Base-by-base conservation (phyloP, 1,140 invertebrate species). In the Anadara kagoshimensis region DNA sequence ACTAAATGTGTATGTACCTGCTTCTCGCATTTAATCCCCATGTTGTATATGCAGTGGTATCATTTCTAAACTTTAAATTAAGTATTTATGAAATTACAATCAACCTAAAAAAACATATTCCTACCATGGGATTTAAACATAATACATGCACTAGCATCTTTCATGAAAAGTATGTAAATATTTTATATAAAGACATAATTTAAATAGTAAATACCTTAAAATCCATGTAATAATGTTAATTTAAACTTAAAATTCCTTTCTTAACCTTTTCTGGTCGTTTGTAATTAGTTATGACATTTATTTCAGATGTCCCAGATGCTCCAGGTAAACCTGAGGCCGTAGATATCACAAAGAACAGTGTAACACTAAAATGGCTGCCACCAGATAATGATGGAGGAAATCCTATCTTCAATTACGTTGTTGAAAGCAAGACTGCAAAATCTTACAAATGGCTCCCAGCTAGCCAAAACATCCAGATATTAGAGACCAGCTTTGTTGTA, bases 351-450 rank as follows among this genome's bases (percentile, higher is more conserved):
- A 95, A 97, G 86, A 94, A 97, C 84, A 94, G 94, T 80, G 96
- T 96, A 0, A 94, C 93, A 14, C 90, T 98, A 8, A 92, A 94
- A 86, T 99, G 98, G 98, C 93, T 94, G 69, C 95, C 97, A 76
- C 98, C 98, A 58, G 90, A 93, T 4, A 93, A 94, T 78, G 96
- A 98, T 86, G 97, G 96, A 16, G 97, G 97, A 53, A 95, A 95
- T 29, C 94, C 95, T 43, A 96, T 99, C 86, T 95, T 95, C 81
- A 97, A 96, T 84, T 99, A 99, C 82, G 93, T 98, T 58, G 94
- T 99, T 78, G 97, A 99, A 86, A 98, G 97, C 91, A 93, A 97
- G 75, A 97, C 98, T 87, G 79, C 83, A 53, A 92, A 95, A 69
- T 96, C 97, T 43, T 83, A 73, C 18, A 85, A 82, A 65, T 90